These are phyloP conservation scores for Chloroclystis v-ata DNA, from an alignment of 2,888 invertebrate species.

Conservation along the genomic window DNA sequence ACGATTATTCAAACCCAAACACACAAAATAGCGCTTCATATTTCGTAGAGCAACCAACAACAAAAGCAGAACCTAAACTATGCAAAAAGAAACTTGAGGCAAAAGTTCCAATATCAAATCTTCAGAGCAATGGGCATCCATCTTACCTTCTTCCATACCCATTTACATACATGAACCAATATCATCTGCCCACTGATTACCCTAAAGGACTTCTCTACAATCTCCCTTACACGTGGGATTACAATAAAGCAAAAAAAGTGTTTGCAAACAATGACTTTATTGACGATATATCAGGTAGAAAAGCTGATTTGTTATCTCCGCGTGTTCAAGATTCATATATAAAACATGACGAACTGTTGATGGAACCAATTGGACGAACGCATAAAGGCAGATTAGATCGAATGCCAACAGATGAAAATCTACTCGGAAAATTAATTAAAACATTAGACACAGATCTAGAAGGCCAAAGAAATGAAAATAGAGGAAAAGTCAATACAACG, in stretches of 20 bases:
- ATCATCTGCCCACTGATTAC: conserved; percentile 28
- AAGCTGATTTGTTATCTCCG: conserved; percentile 25
- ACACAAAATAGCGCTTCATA: conserved; percentile 53
- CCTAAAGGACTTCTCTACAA: conserved; percentile 18
- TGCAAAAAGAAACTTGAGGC: conserved; percentile 7
- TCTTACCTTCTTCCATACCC: conserved; percentile 49
- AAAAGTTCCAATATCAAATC: too few species aligned
- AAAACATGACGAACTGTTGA: background rate
- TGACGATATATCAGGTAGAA: conserved; percentile 26
- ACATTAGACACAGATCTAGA: conserved; percentile 25
- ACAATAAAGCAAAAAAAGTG: conserved; percentile 31
- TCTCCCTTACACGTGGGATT: conserved; percentile 37
- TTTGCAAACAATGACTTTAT: conserved; percentile 28
- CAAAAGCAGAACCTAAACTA: conserved; percentile 4
- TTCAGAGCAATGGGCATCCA: conserved; percentile 27
- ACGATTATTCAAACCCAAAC: conserved; percentile 49
- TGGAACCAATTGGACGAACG: background rate
- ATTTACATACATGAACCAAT: conserved; percentile 44
- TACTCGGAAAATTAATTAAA: conserved; percentile 13
- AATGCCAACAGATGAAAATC: conserved; percentile 13
- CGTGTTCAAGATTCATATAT: conserved; percentile 22
- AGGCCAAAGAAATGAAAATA: conserved; percentile 42
- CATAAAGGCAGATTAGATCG: background rate
- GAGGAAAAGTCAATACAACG: background rate
- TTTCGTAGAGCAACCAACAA: conserved; percentile 27